A percentile compares a stretch with the other conserved stretches of the same genome.
Evolutionary conservation across 2,113 vertebrate genomes (phyloP).

Genomic region (Chinchilla lanigera): DNA sequence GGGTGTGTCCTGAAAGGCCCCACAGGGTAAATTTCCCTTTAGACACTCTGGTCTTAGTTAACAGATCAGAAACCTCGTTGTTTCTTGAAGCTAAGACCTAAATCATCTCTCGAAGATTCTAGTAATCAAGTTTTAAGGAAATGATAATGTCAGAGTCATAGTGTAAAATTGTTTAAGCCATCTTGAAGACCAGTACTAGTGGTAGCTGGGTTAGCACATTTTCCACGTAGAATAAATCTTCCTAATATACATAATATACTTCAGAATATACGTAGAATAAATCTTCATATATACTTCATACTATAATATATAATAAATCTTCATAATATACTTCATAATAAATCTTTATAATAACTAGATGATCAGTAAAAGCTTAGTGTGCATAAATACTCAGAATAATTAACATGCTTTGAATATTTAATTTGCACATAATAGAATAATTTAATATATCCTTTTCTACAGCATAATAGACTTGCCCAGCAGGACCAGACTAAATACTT

Average conservation of each 20-base stretch:
- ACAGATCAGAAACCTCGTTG: background rate
- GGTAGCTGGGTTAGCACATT: background rate
- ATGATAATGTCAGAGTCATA: background rate
- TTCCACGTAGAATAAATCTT: background rate
- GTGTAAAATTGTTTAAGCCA: background rate
- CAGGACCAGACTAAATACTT: background rate
- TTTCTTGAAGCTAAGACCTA: background rate
- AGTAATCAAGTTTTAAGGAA: constrained; percentile 32
- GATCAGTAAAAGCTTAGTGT: background rate
- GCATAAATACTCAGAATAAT: background rate
- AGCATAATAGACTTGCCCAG: background rate
- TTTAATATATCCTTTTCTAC: background rate
- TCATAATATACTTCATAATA: background rate
- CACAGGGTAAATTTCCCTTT: background rate
- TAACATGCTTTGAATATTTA: background rate
- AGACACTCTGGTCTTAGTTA: background rate
- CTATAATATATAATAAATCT: background rate
- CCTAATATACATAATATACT: too few relatives aligned
- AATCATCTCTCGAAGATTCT: background rate
- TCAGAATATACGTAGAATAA: background rate
- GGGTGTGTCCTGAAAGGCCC: background rate
- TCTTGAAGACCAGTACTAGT: background rate
- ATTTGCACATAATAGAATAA: background rate
- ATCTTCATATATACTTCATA: too few relatives aligned
- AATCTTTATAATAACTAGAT: background rate